phyloP scores from a whole-genome alignment of 2,888 invertebrate genomes.

The Drosophila gaucha region DNA sequence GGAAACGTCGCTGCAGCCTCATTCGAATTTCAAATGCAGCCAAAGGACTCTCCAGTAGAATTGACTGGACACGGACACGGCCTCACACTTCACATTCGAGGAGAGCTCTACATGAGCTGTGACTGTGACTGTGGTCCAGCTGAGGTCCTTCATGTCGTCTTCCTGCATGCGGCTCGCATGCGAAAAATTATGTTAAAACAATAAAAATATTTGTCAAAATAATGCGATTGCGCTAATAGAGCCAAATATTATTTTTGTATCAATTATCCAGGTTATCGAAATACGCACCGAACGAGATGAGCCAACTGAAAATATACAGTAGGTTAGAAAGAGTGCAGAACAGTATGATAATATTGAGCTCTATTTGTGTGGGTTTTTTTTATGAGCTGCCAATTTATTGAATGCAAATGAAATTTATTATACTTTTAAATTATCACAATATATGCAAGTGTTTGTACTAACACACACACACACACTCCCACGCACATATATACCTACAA shows the following conservation, averaged over 20 bases:
- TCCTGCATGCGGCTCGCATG: conserved; percentile 47
- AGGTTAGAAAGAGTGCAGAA: background rate
- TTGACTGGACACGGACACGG: conserved; percentile 29
- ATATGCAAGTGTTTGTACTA: conserved; percentile 35
- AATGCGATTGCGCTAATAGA: conserved; percentile 82
- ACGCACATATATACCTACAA: conserved; percentile 30
- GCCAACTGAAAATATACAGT: background rate
- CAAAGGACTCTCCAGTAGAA: conserved; percentile 34
- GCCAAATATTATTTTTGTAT: conserved; percentile 80
- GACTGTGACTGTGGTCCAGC: conserved; percentile 14
- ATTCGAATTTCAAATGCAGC: conserved; percentile 77
- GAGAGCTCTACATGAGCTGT: conserved; percentile 8
- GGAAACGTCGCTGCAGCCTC: conserved; percentile 45
- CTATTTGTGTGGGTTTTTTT: conserved; percentile 3
- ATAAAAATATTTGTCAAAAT: conserved; percentile 83
- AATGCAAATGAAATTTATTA: conserved; percentile 59
- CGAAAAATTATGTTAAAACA: conserved; percentile 82
- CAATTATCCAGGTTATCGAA: conserved; percentile 68
- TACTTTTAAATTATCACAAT: conserved; percentile 69
- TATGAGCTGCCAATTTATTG: conserved; percentile 37
- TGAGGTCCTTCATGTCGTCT: conserved; percentile 15
- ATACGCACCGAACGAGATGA: conserved; percentile 33
- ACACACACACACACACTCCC: conserved; percentile 27
- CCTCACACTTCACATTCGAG: conserved; percentile 13
- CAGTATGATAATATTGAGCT: conserved; percentile 6